A percentile compares a stretch with the other conserved stretches of the same genome.
Conservation (phyloP, 2,888 invertebrate species). For the Plemyria rubiginata region DNA sequence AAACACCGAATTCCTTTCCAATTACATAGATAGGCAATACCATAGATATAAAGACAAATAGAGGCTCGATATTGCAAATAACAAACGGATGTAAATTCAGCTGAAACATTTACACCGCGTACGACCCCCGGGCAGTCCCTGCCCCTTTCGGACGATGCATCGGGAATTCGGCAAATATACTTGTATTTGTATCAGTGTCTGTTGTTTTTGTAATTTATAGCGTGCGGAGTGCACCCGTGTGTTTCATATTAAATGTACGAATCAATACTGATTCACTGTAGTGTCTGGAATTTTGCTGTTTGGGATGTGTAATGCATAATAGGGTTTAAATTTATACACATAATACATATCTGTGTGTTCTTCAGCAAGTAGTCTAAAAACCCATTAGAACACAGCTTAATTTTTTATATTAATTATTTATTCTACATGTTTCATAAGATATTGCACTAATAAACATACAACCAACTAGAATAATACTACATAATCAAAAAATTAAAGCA, state of each 20-base stretch:
- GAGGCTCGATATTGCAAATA: conserved; percentile 58
- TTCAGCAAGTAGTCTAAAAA: too few species aligned
- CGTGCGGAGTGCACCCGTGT: conserved; percentile 37
- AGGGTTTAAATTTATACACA: too few species aligned
- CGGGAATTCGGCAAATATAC: conserved; percentile 66
- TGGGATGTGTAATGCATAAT: not conserved
- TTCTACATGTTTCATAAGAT: too few species aligned
- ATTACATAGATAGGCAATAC: conserved; percentile 20
- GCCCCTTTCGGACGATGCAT: conserved; percentile 57
- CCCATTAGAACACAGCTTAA: too few species aligned
- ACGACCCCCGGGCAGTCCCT: conserved; percentile 56
- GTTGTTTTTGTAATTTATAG: conserved; percentile 57
- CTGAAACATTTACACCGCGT: conserved; percentile 80
- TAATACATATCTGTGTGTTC: too few species aligned
- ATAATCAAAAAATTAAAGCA: too few species aligned
- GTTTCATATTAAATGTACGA: conserved; percentile 29
- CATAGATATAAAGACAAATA: conserved; percentile 45
- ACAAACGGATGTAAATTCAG: conserved; percentile 66
- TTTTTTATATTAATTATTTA: too few species aligned
- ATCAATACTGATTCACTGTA: conserved; percentile 15
- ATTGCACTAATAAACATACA: too few species aligned
- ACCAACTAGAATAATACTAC: too few species aligned
- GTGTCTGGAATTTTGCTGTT: conserved; percentile 4
- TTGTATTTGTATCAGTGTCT: conserved; percentile 52
- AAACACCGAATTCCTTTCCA: conserved; percentile 1